A percentile compares a stretch with the other conserved stretches of the same genome.
Evolutionary conservation across 2,113 vertebrate genomes (phyloP).

Genomic region (Talpa occidentalis): DNA sequence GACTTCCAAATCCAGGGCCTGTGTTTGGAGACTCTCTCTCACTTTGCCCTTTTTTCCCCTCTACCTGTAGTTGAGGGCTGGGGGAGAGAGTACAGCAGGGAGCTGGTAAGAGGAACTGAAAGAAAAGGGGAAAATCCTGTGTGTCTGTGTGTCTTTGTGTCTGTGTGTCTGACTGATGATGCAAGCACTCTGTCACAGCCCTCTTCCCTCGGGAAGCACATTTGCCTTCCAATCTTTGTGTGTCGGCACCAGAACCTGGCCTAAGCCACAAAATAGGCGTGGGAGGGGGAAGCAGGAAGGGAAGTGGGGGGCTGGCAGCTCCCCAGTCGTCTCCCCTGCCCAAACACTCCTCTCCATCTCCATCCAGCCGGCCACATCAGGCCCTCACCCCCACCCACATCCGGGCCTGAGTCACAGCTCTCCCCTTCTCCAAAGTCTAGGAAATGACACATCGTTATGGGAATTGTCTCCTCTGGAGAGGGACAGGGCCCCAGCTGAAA

Average conservation of each 20-base stretch:
- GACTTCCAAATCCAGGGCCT: background rate
- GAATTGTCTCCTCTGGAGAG: constrained; percentile 10
- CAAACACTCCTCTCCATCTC: background rate
- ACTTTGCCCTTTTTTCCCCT: background rate
- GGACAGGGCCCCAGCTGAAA: background rate
- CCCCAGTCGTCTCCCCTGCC: background rate
- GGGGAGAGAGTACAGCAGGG: background rate
- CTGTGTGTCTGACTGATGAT: background rate
- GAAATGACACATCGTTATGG: constrained; percentile 62
- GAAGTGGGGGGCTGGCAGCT: background rate
- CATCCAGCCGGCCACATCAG: background rate
- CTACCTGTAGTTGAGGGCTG: background rate
- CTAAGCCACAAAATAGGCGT: background rate
- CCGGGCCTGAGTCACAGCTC: constrained; percentile 70
- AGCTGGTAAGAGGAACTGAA: background rate
- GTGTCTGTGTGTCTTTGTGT: no score
- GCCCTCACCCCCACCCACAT: constrained; percentile 22
- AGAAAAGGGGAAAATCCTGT: background rate
- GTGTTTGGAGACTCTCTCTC: background rate
- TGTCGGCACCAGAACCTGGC: background rate
- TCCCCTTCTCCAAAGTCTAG: constrained; percentile 37
- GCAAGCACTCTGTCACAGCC: background rate
- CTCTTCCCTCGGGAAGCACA: no score
- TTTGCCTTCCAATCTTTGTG: background rate
- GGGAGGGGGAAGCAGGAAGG: background rate